Evolutionary conservation across 2,113 vertebrate species (phyloP), one percentile per base, ranked within the genome.

Genomic region (Dolichotis patagonum): DNA sequence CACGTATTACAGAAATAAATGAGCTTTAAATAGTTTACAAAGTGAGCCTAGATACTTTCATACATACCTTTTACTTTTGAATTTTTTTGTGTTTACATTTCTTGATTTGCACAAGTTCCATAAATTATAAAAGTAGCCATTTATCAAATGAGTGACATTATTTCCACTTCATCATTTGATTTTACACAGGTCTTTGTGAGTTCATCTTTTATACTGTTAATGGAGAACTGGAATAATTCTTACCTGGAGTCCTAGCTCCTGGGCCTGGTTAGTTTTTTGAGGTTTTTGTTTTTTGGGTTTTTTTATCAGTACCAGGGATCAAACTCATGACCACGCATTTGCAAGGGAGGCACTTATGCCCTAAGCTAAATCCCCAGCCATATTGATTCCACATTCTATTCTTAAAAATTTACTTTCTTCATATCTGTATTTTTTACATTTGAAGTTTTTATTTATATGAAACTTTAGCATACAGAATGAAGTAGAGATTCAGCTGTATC

Each of bases 381-480:
- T 52, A 43, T 5, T 75, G 24, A 89, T 63, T 67, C 54, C 19
- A 78, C 26, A 89, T 24, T 65, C 38, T n/a, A 85, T 28, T 92
- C 26, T 56, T 82, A 75, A 43, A 77, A 85, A 65, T 41, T 94
- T 6, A 56, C 4, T 90, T 97, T 80, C 46, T 88, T 65, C n/a
- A 67, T 65, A 43, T 24, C 85, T 20, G 43, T 75, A 73, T 41
- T 92, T 81, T 88, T 90, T 46, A 82, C 3, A 63, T 94, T 52
- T 89, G 63, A 54, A 22, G 56, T 17, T 91, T 91, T 75, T 28
- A 82, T 69, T 93, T 84, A 87, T 56, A 13, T 88, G 28, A 88
- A 77, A 46, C 75, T 78, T 92, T 63, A 88, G 10, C n/a, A 88
- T 73, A 85, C 94, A 46, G n/a, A 87, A 77, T 91, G 5, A 95